Percentiles rank a stretch among this genome's conserved stretches.
These are phyloP conservation scores for Carcharodon carcharias DNA, from an alignment of 2,797 vertebrate species.

Conservation along the genomic window DNA sequence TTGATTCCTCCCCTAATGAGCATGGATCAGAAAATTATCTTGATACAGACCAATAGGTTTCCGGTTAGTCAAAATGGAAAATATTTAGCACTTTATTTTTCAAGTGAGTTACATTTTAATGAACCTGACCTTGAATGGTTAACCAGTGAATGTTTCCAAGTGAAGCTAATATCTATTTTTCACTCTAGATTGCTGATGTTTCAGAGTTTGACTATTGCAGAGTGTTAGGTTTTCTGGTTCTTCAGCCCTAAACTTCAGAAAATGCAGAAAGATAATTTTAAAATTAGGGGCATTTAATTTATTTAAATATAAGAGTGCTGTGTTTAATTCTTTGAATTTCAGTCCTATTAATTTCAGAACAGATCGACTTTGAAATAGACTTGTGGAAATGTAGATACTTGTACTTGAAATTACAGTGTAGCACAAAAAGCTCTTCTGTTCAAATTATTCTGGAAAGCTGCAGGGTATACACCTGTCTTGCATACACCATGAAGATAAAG, in stretches of 20 bases:
- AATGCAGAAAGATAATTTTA: background rate
- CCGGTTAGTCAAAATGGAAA: background rate
- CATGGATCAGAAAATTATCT: background rate
- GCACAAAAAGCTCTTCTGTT: background rate
- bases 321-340: slow-evolving; percentile 5
- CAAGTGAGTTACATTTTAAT: slow-evolving; percentile 7
- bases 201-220: background rate
- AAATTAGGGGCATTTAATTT: background rate
- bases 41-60: background rate
- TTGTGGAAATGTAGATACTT: background rate
- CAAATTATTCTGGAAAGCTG: background rate
- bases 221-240: background rate
- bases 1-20: background rate
- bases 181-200: background rate
- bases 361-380: background rate
- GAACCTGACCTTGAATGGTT: background rate
- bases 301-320: background rate
- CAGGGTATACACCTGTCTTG: background rate
- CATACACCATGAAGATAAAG: background rate
- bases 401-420: background rate
- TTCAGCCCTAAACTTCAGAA: background rate
- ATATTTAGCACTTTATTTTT: background rate
- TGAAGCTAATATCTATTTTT: background rate
- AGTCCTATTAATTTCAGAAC: background rate
- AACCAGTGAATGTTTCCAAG: background rate